Evolutionary conservation across 1,140 invertebrate genomes (phyloP).

Genomic region (Drosophila kanapiae): DNA sequence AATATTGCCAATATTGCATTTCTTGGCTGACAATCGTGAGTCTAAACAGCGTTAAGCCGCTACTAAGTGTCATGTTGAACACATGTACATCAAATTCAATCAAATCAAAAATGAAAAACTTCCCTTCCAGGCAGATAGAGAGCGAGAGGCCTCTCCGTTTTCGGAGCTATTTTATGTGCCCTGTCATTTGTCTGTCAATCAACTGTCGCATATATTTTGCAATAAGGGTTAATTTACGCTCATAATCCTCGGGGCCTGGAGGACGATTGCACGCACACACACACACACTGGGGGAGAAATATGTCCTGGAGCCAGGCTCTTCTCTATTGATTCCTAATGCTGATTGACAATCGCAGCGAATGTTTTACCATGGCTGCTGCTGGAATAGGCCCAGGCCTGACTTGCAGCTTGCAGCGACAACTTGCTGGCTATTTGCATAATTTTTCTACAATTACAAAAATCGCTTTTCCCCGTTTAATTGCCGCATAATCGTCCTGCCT

Average conservation of each 20-base stretch:
- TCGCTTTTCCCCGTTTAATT: conserved; percentile 66
- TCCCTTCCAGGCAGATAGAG: neutral
- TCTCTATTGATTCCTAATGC: conserved; percentile 75
- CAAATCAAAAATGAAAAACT: conserved; percentile 70
- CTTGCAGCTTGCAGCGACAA: conserved; percentile 14
- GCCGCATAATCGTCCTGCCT: conserved; percentile 63
- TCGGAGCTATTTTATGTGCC: conserved; percentile 65
- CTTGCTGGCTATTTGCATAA: conserved; percentile 58
- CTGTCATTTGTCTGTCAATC: conserved; percentile 84
- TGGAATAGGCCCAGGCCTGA: neutral
- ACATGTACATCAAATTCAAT: conserved; percentile 79
- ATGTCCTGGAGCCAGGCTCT: conserved; percentile 57
- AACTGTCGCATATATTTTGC: conserved; percentile 81
- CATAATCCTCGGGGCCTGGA: conserved; percentile 69
- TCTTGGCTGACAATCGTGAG: conserved; percentile 49
- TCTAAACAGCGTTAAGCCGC: conserved; percentile 74
- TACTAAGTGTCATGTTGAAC: conserved; percentile 80
- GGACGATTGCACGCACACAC: conserved; percentile 61
- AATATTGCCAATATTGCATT: conserved; percentile 45
- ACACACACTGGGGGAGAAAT: conserved; percentile 6
- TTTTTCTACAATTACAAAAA: conserved; percentile 58
- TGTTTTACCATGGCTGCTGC: conserved; percentile 9
- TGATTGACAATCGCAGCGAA: conserved; percentile 66
- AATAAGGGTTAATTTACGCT: conserved; percentile 84
- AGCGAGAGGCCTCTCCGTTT: conserved; percentile 1